Conservation (phyloP, 1,140 invertebrate species). For the Bicyclus anynana region DNA sequence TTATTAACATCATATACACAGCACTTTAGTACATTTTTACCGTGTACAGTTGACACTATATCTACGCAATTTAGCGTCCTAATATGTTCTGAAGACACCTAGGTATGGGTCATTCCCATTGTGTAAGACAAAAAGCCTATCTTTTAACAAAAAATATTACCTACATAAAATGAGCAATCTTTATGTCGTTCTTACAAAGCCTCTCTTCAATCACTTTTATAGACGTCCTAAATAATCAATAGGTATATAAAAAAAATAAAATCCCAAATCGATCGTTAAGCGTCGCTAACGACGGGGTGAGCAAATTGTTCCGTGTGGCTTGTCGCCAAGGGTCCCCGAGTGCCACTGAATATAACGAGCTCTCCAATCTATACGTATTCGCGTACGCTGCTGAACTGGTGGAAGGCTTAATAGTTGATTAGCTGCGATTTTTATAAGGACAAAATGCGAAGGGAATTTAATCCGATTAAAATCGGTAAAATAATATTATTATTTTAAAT, state of each 20-base stretch:
- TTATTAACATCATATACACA: too few species aligned
- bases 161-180: too few species aligned
- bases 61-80: too few species aligned
- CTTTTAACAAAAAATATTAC: too few species aligned
- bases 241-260: constrained; percentile 14
- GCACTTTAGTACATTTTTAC: too few species aligned
- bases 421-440: constrained; percentile 7
- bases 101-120: too few species aligned
- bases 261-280: constrained; percentile 20
- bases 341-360: constrained; percentile 32
- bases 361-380: constrained; percentile 10
- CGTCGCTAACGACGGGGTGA: constrained; percentile 32
- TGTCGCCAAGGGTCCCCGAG: constrained; percentile 32
- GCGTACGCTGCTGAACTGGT: neutral
- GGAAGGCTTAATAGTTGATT: constrained; percentile 11
- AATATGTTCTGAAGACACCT: too few species aligned
- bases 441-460: neutral
- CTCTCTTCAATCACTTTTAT: neutral
- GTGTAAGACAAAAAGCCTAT: too few species aligned
- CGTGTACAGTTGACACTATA: too few species aligned
- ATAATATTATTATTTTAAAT: neutral
- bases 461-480: neutral
- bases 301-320: constrained; percentile 34
- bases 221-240: constrained; percentile 3
- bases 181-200: too few species aligned